Evolutionary conservation across 1,140 invertebrate genomes (phyloP), one percentile per base, ranked within the genome.

Genomic region (Bicyclus anynana): DNA sequence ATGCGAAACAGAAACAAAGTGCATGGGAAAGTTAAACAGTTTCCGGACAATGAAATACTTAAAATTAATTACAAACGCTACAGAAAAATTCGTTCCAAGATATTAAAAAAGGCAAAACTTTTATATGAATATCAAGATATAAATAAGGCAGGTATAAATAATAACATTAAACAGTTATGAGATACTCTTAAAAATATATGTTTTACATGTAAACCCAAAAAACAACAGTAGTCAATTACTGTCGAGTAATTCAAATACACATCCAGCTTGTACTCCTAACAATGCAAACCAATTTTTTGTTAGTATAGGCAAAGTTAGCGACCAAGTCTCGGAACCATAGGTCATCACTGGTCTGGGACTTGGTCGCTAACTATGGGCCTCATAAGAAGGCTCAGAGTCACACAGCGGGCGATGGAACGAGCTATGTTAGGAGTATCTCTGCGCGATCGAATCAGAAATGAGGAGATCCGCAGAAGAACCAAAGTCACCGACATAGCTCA

Each of bases 1-100:
- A 57, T 60, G 23, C 53, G 50, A 17, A 48, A 57, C 44, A 29
- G 57, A 18, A 48, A 65, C 16, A 52, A 40, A 12, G 5, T 65
- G n/a, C 53, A 65, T 16, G 13, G 9, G 26, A 40, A 52, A 44
- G 7, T 23, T 13, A 49, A 40, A 29, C 14, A 23, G 9, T 20
- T 17, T 13, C 57, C 48, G 9, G 9, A 60, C 23, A 46, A 65
- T 46, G 0, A 33, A 5, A 49, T 20, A 10, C 9, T 57, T n/a
- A 38, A 26, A 44, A 21, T 48, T 1, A 53, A 35, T 5, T 65
- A 56, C 12, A 65, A 56, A 38, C 17, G 55, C 5, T 65, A 65
- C n/a, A 46, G 62, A 46, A 65, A 60, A 16, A 29, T 44, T 13
- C 55, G 47, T 42, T 52, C 55, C 17, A 53, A 16, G 2, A 27